Conservation (phyloP, 2,113 vertebrate genomes). For the Scophthalmus maximus region DNA sequence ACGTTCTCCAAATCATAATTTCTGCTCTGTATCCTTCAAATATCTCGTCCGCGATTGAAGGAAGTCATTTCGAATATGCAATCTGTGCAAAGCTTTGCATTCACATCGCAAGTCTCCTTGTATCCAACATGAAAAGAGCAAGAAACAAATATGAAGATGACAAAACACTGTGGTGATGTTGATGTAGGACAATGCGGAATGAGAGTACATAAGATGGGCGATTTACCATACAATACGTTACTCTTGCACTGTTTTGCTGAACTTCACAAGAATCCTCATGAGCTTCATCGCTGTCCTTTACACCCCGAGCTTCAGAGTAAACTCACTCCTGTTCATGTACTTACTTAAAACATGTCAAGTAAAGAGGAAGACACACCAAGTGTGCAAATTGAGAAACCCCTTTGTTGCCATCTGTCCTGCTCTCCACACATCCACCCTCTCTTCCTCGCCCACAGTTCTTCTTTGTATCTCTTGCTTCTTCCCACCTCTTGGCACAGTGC, state of each 20-base stretch:
- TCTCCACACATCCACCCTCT: not conserved
- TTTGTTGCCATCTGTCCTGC: not conserved
- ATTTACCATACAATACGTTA: not conserved
- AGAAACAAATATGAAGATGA: no score
- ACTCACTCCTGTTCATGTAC: not conserved
- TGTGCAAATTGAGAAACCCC: not conserved
- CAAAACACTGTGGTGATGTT: no score
- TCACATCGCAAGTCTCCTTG: no score
- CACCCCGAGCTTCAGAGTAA: not conserved
- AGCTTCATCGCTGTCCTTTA: not conserved
- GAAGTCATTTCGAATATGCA: not conserved
- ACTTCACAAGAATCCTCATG: not conserved
- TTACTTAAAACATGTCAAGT: not conserved
- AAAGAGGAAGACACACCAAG: not conserved
- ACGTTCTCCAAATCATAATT: not conserved
- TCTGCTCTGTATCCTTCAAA: not conserved
- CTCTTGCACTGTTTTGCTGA: not conserved
- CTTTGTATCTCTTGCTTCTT: not conserved
- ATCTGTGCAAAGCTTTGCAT: no score
- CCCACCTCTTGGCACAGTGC: conserved; percentile 8
- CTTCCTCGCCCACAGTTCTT: not conserved
- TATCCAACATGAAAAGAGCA: not conserved
- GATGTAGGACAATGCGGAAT: not conserved
- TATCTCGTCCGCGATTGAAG: not conserved
- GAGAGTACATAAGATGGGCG: not conserved